Evolutionary conservation across 2,888 invertebrate genomes (phyloP), one percentile per base, ranked within the genome.

Genomic region (Drosophila maculinotata): DNA sequence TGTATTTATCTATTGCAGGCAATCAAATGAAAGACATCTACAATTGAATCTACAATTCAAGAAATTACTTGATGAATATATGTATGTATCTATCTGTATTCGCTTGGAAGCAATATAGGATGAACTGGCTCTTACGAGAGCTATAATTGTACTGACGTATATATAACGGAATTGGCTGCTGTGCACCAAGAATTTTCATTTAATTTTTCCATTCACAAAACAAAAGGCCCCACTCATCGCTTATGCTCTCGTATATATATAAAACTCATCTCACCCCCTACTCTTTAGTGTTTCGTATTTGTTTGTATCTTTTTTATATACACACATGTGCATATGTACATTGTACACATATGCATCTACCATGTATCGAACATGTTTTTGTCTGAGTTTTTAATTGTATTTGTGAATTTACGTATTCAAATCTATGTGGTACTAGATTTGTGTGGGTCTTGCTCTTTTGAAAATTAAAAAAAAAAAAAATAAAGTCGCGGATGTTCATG

Each of bases 151-250:
- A 84, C 84, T 80, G 80, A 66, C 64, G 73, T 76, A 67, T 60
- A 78, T 63, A 65, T 64, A 74, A 60, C 74, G 54, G 78, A 64
- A 71, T 77, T 67, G 70, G 78, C 76, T 78, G 69, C 68, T 84
- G 84, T 80, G 53, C 62, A 60, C 48, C 66, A 74, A 79, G 67
- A 70, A 81, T 81, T 79, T 84, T 81, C 79, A 81, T 80, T 79
- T 80, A 68, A 68, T 63, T 76, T 76, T 70, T 73, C 73, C 80
- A 80, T 80, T 80, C 80, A 80, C 76, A 84, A 80, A 80, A 79
- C 74, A 80, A 84, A 81, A 76, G 78, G 56, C 84, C 64, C 78
- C 67, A 68, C 67, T 62, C 67, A 76, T 60, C 54, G 60, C 59
- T 36, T 64, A 63, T 64, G 67, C 67, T 69, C 60, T 59, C 42